A percentile compares a stretch with the other conserved stretches of the same genome.
Conservation (phyloP, 2,888 invertebrate genomes). For the Quadroppia sp. region DNA sequence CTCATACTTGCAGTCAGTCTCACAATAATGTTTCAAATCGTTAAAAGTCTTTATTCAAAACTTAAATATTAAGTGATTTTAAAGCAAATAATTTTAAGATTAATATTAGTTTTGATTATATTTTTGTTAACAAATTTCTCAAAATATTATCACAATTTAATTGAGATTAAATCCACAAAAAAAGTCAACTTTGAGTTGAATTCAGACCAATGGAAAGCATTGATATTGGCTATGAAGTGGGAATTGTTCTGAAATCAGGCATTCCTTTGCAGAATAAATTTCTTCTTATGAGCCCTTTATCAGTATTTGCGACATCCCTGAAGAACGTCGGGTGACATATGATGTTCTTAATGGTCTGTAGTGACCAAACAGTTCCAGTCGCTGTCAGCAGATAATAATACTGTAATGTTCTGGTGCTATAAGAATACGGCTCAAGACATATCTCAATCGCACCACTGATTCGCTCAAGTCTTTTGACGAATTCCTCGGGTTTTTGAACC, state of each 20-base stretch:
- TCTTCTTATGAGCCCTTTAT: background rate
- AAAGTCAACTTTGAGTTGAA: too few species aligned
- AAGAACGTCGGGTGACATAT: background rate
- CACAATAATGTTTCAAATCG: too few species aligned
- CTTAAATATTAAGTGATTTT: too few species aligned
- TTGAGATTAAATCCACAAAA: too few species aligned
- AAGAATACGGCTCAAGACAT: background rate
- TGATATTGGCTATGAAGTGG: too few species aligned
- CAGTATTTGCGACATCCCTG: background rate
- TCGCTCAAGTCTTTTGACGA: background rate
- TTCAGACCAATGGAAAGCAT: too few species aligned
- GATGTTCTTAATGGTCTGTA: slow-evolving; percentile 4
- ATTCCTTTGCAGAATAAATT: background rate
- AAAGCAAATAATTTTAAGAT: too few species aligned
- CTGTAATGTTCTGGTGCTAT: background rate
- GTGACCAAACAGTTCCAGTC: slow-evolving; percentile 27
- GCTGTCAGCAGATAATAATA: background rate
- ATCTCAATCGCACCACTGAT: slow-evolving; percentile 11
- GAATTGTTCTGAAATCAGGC: background rate
- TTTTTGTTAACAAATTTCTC: too few species aligned
- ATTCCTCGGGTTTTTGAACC: background rate
- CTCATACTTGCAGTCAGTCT: too few species aligned
- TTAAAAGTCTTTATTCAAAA: too few species aligned
- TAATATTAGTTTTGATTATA: too few species aligned
- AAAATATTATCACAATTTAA: too few species aligned